A percentile compares a stretch with the other conserved stretches of the same genome.
These are phyloP conservation scores for Ctena decussata DNA, from an alignment of 2,888 invertebrate genomes.

Conservation along the genomic window DNA sequence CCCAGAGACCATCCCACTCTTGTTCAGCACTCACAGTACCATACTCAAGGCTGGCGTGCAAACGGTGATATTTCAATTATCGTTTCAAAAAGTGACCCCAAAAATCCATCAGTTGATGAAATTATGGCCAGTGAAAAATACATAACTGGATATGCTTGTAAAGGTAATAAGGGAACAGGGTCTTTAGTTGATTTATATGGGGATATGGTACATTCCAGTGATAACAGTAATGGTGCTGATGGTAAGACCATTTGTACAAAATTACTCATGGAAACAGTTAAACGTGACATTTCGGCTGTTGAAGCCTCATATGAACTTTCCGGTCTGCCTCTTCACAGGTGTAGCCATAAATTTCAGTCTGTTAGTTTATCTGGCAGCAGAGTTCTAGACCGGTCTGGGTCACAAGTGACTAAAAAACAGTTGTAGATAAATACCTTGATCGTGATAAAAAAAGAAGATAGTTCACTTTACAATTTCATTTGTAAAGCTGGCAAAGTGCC, in stretches of 20 bases:
- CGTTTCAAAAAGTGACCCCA: constrained; percentile 63
- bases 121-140: constrained; percentile 19
- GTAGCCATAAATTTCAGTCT: constrained; percentile 52
- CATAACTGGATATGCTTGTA: constrained; percentile 49
- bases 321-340: constrained; percentile 38
- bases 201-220: too few species aligned
- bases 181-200: too few species aligned
- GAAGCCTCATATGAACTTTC: constrained; percentile 54
- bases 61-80: constrained; percentile 73
- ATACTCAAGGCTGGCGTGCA: constrained; percentile 70
- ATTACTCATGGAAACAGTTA: constrained; percentile 58
- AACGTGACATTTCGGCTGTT: constrained; percentile 56
- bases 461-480: constrained; percentile 25
- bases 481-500: constrained; percentile 31
- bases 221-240: too few species aligned
- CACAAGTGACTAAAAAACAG: constrained; percentile 34
- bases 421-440: constrained; percentile 38
- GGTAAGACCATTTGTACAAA: constrained; percentile 38
- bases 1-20: constrained; percentile 65
- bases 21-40: constrained; percentile 67
- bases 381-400: constrained; percentile 30
- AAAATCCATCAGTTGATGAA: constrained; percentile 64
- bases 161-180: constrained; percentile 61
- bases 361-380: constrained; percentile 51
- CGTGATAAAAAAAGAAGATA: not conserved